Evolutionary conservation across 2,797 vertebrate genomes (phyloP).

Genomic region (Heliangelus exortis): DNA sequence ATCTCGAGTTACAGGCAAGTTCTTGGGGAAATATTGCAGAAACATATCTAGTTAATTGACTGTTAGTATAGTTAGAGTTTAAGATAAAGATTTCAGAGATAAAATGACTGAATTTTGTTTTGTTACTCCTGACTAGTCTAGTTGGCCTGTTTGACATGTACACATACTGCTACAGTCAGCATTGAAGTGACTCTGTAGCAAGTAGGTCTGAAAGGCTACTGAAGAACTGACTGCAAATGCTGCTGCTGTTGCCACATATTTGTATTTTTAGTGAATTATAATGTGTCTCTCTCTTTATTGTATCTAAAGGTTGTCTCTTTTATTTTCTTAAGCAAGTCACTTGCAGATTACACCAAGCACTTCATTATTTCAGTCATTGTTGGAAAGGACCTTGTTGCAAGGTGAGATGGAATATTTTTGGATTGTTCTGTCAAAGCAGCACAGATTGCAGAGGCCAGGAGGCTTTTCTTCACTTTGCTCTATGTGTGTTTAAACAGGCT

Average conservation of each 20-base stretch:
- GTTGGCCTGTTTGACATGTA: background rate
- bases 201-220: background rate
- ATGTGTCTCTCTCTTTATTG: background rate
- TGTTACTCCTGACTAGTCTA: background rate
- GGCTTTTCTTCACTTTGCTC: background rate
- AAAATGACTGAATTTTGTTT: background rate
- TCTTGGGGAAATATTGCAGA: background rate
- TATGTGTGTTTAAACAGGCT: slow-evolving; percentile 78
- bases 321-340: slow-evolving; percentile 86
- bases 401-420: slow-evolving; percentile 77
- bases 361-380: slow-evolving; percentile 93
- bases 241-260: background rate
- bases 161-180: accelerated
- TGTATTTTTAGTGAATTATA: background rate
- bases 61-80: background rate
- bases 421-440: background rate
- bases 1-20: accelerated
- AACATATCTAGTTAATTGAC: background rate
- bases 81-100: background rate
- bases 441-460: background rate
- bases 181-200: background rate
- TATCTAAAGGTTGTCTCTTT: too few species aligned
- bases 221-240: background rate
- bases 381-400: slow-evolving; percentile 94
- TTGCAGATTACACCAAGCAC: slow-evolving; percentile 90